These are phyloP conservation scores for Sitta europaea DNA, from an alignment of 2,113 vertebrate genomes.

Conservation along the genomic window DNA sequence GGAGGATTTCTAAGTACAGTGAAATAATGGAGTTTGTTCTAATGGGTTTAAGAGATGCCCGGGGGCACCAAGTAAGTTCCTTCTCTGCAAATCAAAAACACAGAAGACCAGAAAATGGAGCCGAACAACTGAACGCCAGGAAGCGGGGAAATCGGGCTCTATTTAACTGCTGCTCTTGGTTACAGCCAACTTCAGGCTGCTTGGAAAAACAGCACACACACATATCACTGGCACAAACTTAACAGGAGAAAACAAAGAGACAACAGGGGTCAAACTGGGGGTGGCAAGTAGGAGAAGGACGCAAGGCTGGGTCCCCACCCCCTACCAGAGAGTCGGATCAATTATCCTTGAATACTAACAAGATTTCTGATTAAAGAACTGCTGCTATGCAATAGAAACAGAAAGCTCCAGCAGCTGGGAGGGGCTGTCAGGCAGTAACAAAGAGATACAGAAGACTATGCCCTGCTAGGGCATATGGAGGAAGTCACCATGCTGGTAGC, in stretches of 20 bases:
- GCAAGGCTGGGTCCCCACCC: slow-evolving; percentile 38
- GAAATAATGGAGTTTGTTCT: slow-evolving; percentile 65
- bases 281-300: slow-evolving; percentile 57
- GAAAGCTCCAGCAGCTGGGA: slow-evolving; percentile 33
- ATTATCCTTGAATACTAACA: slow-evolving; percentile 67
- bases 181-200: slow-evolving; percentile 69
- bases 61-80: slow-evolving; percentile 69
- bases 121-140: slow-evolving; percentile 64
- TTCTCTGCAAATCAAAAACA: slow-evolving; percentile 75
- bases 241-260: slow-evolving; percentile 75
- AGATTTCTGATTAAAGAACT: slow-evolving; percentile 63
- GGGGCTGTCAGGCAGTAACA: slow-evolving; percentile 37
- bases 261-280: slow-evolving; percentile 71
- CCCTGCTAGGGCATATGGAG: neutral
- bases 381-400: slow-evolving; percentile 45
- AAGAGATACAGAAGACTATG: slow-evolving; percentile 41
- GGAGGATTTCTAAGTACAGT: slow-evolving; percentile 58
- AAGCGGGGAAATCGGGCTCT: slow-evolving; percentile 66
- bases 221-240: slow-evolving; percentile 71
- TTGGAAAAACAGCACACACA: slow-evolving; percentile 71
- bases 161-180: slow-evolving; percentile 70
- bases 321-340: slow-evolving; percentile 60
- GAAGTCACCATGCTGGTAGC: slow-evolving; percentile 18
- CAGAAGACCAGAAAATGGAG: slow-evolving; percentile 75
- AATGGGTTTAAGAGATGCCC: slow-evolving; percentile 70